Base-by-base conservation (phyloP, 2,797 vertebrate species). In the Acanthurus lineatus region DNA sequence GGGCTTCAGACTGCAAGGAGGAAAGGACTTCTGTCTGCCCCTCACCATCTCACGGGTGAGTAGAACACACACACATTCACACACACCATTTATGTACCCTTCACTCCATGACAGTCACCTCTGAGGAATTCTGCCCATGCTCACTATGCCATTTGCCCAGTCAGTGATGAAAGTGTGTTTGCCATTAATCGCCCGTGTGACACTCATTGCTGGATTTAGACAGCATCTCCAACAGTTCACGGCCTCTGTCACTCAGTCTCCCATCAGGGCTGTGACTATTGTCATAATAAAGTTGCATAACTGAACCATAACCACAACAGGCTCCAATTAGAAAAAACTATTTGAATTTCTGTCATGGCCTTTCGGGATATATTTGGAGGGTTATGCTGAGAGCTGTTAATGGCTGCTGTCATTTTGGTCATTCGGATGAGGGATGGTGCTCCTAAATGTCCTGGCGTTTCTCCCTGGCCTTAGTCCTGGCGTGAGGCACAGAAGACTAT, bases 1-100 rank as follows among this genome's bases (percentile, higher is more conserved):
- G 98, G 98, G 98, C 77, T 99, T 99, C 94, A 96, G 98, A 73
- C 97, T 99, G 84, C 98, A 99, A 92, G 98, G 98, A 51, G 98
- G 98, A 76, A 99, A 98, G 92, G 98, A 99, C 95, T 99, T 99
- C 94, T 97, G 97, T 91, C 95, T 98, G 95, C 97, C 97, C 72
- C 96, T 99, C 86, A 99, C 97, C 53, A 97, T 99, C 93, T 99
- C 98, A 82, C 96, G 95, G 93, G 97, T 99, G 93, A 97, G 97
- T 92, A 62, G 83, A 85, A 16, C 61, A 51, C 62, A 68, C 69
- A 69, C 57, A 45, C 48, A 65, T 42, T 52, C 60, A 62, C 57
- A 60, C 57, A 73, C 72, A 64, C 45, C 44, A 16, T 45, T 61
- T 10, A 28, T 60, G 51, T 80, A 54, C 83, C 73, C 77, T 88